phyloP scores from a whole-genome alignment of 2,888 invertebrate genomes.

The Amiota minor region DNA sequence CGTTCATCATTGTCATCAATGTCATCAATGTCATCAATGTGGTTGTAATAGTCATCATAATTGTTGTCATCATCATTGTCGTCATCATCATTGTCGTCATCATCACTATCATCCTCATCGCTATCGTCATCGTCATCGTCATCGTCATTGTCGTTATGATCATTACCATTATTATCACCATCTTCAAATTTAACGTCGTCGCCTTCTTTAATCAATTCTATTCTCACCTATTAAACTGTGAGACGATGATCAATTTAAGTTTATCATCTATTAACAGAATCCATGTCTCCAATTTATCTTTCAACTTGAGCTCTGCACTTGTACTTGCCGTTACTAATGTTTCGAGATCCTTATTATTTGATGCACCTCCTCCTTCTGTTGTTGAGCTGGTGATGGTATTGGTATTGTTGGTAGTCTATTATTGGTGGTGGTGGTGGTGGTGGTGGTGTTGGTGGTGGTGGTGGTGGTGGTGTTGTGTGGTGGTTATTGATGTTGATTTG shows the following conservation, averaged over 20 bases:
- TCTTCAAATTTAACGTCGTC: neutral
- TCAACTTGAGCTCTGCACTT: conserved; percentile 63
- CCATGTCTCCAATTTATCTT: conserved; percentile 67
- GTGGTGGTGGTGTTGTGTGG: conserved; percentile 37
- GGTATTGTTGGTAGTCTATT: too few species aligned
- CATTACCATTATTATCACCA: conserved; percentile 28
- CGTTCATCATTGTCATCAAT: too few species aligned
- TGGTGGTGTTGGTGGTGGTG: conserved; percentile 37
- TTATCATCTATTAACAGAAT: conserved; percentile 64
- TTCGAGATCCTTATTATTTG: too few species aligned
- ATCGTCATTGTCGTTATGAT: conserved; percentile 35
- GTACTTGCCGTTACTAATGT: conserved; percentile 49
- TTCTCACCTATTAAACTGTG: conserved; percentile 22
- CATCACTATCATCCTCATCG: conserved; percentile 11
- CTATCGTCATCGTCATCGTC: conserved; percentile 32
- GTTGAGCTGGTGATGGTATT: conserved; percentile 30
- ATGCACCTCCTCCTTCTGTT: conserved; percentile 36
- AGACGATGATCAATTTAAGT: conserved; percentile 26
- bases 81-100: neutral
- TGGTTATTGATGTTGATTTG: conserved; percentile 37
- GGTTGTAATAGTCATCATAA: too few species aligned
- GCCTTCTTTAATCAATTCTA: conserved; percentile 37
- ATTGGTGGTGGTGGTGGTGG: conserved; percentile 17
- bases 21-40: too few species aligned
- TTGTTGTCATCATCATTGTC: too few species aligned